Conservation (phyloP, 2,113 vertebrate species). For the Atherinomorus stipes region DNA sequence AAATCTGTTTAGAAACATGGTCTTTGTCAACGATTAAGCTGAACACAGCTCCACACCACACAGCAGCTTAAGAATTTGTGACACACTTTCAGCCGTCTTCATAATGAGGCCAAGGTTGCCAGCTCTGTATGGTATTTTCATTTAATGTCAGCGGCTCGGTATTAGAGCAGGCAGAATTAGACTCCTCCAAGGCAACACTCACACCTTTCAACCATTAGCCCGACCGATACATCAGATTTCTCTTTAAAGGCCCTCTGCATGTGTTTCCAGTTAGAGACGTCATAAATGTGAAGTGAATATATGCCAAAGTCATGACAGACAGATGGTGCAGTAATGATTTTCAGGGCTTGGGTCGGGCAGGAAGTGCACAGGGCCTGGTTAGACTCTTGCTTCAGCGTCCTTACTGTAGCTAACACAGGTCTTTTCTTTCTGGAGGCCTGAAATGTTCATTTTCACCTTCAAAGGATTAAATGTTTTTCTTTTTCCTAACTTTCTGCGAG, state of each 20-base stretch:
- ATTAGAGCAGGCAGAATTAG: conserved; percentile 31
- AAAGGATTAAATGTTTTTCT: conserved; percentile 60
- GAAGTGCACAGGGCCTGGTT: conserved; percentile 53
- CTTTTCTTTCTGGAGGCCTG: conserved; percentile 32
- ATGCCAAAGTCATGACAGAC: conserved; percentile 70
- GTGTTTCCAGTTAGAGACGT: conserved; percentile 69
- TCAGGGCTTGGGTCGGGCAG: conserved; percentile 55
- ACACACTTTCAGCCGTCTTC: conserved; percentile 1
- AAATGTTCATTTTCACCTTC: conserved; percentile 67
- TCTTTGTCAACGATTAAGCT: no score
- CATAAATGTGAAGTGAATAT: conserved; percentile 71
- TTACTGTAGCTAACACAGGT: conserved; percentile 56
- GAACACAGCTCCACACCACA: neutral
- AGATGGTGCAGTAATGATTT: conserved; percentile 75
- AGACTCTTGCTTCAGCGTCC: conserved; percentile 46
- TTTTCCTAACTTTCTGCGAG: neutral
- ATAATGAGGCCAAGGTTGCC: conserved; percentile 46
- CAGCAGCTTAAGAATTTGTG: neutral
- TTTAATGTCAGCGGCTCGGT: conserved; percentile 35
- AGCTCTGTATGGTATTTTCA: conserved; percentile 46
- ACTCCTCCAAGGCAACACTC: conserved; percentile 62
- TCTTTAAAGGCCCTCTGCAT: conserved; percentile 64
- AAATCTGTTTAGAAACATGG: no score
- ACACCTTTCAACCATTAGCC: conserved; percentile 71
- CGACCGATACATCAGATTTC: conserved; percentile 60